Base-by-base conservation (phyloP, 2,113 vertebrate species). In the Pterocles gutturalis region DNA sequence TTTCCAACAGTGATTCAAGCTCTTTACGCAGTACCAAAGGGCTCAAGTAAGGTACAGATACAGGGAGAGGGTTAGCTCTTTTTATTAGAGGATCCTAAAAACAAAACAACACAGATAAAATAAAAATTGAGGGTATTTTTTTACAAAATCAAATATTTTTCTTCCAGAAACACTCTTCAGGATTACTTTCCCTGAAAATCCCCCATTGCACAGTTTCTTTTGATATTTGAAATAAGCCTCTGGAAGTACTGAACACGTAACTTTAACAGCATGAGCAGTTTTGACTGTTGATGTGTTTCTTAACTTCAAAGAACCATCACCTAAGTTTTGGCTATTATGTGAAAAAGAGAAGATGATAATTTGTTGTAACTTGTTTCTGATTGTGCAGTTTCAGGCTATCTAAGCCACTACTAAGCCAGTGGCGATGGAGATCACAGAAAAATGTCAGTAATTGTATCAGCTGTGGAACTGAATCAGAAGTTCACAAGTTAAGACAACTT, bases 11-110 rank as follows among this genome's bases (percentile, higher is more conserved):
- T 14, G 99, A 99, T 96, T 99, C 99, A 95, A 99, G 98, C 93
- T 99, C 99, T 89, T 99, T 99, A 65, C 99, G 99, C 73, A 99
- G 98, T 67, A 99, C 99, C 97, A 99, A 95, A 28, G 99, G 99
- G 84, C 99, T 99, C 96, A 99, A 98, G 93, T 99, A 99, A 5
- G 99, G 99, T 41, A 99, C 99, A 10, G 99, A 99, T 61, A 99
- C 99, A 22, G 99, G 99, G 11, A 98, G 98, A 82, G 99, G 99
- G 93, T 99, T 99, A 33, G 98, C 97, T 58, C 98, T 98, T 93
- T 98, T 98, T 95, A 99, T 86, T 96, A 99, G 97, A 66, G 98
- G 99, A 93, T 99, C 99, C 99, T 99, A 91, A 65, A 93, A 73
- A 25, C 3, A 85, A 17, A 91, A 55, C 10, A 41, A 81, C 10